Conservation (phyloP, 1,140 invertebrate genomes). For the Drosophila equinoxialis region DNA sequence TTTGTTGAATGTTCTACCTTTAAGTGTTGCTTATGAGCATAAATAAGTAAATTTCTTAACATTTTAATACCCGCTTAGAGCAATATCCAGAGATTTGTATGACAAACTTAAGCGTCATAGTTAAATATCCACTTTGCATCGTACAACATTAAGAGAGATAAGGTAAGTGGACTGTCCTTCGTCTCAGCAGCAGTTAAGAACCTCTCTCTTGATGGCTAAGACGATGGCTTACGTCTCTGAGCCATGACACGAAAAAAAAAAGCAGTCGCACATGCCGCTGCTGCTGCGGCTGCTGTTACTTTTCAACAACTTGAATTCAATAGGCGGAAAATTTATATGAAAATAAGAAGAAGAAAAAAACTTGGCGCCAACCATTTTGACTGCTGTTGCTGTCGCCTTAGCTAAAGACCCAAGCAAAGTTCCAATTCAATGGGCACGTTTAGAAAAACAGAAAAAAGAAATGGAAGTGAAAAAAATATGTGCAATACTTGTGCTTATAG, state of each 20-base stretch:
- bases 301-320: conserved; percentile 7
- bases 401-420: conserved; percentile 18
- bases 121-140: no score
- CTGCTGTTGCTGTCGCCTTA: conserved; percentile 23
- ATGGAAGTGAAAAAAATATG: not conserved
- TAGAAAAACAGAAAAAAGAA: conserved; percentile 23
- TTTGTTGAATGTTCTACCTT: no score
- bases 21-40: no score
- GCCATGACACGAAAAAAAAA: not conserved
- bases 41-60: no score
- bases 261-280: not conserved
- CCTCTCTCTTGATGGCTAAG: not conserved
- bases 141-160: not conserved
- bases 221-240: conserved; percentile 1
- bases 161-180: not conserved
- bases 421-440: conserved; percentile 71
- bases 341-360: conserved; percentile 13
- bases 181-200: not conserved
- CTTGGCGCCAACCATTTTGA: conserved; percentile 66
- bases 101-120: no score
- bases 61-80: no score
- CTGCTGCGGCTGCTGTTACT: not conserved
- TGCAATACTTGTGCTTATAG: conserved; percentile 50
- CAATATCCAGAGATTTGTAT: no score
- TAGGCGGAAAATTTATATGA: conserved; percentile 20